Evolutionary conservation across 2,797 vertebrate genomes (phyloP), one percentile per base, ranked within the genome.

Genomic region (Pangasius djambal): DNA sequence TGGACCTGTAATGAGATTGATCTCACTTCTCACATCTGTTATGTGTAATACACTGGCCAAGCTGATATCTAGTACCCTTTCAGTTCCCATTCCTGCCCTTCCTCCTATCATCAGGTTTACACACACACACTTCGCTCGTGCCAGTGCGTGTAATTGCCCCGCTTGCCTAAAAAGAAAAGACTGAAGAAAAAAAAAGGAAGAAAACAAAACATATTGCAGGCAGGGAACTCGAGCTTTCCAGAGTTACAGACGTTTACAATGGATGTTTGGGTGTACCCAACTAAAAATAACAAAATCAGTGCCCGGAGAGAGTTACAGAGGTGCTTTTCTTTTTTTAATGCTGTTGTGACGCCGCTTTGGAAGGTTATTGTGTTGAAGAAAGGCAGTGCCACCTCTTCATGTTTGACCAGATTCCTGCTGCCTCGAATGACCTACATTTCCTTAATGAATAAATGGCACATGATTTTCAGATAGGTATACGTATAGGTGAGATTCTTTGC

Each of bases 101-200:
- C 93, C 93, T 90, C 86, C 91, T 94, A 89, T 96, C 96, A 96
- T 96, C 96, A 94, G 88, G 40, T 25, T 69, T 83, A 70, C 74
- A 81, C 91, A 93, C 91, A 90, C 91, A 83, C 89, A 86, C 88
- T 90, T 78, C 2, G 6, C 84, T 70, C 57, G 85, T 87, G 85
- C 57, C 81, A 86, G 70, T 78, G 88, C 70, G 22, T 91, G 86
- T 91, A 92, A 93, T 90, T 88, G 88, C 65, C 84, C 61, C 37
- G 70, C 20, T 88, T 81, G 77, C 48, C 69, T 59, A 25, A 87
- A 89, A 86, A 86, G 85, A 81, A 74, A 82, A 70, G 44, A 65
- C 40, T 31, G 70, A 83, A 59, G 74, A 78, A 87, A 88, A 83
- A 89, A 83, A 89, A 31, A 89, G 31, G 40, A 83, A 67, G 9